Evolutionary conservation across 2,888 invertebrate genomes (phyloP).

Genomic region (Scelioninae gen. 2): DNA sequence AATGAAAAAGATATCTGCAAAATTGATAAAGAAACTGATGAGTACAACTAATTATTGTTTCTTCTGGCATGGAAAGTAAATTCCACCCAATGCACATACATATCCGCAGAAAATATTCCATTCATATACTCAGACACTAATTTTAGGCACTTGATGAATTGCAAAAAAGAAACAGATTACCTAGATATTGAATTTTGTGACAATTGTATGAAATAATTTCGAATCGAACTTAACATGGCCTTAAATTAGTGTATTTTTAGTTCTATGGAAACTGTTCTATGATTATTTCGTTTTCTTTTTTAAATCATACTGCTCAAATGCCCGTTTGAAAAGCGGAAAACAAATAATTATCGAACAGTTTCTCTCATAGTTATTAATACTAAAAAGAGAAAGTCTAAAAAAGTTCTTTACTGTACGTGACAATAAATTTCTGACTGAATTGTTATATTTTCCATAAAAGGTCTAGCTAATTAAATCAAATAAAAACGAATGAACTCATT

Average conservation of each 20-base stretch:
- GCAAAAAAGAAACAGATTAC: too few species aligned
- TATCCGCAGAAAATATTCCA: conserved; percentile 13
- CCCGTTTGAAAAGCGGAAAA: neutral
- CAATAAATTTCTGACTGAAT: conserved; percentile 54
- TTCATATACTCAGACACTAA: conserved; percentile 19
- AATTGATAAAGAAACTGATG: neutral
- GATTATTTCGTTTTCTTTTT: neutral
- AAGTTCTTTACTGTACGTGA: conserved; percentile 36
- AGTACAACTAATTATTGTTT: too few species aligned
- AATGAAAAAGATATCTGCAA: neutral
- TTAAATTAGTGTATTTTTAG: neutral
- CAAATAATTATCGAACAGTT: conserved; percentile 14
- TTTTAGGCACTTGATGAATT: conserved; percentile 2
- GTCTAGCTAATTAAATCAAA: conserved; percentile 17
- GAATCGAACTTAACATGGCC: neutral
- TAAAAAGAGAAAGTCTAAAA: conserved; percentile 16
- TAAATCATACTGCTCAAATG: too few species aligned
- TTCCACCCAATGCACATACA: conserved; percentile 24
- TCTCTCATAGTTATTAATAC: neutral
- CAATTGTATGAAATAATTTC: neutral
- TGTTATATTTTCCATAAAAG: conserved; percentile 45
- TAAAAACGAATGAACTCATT: neutral
- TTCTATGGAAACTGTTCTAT: conserved; percentile 3
- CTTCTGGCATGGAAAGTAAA: neutral
- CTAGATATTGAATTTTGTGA: neutral